Evolutionary conservation across 1,140 invertebrate genomes (phyloP), one percentile per base, ranked within the genome.

Genomic region (Watersipora subatra): DNA sequence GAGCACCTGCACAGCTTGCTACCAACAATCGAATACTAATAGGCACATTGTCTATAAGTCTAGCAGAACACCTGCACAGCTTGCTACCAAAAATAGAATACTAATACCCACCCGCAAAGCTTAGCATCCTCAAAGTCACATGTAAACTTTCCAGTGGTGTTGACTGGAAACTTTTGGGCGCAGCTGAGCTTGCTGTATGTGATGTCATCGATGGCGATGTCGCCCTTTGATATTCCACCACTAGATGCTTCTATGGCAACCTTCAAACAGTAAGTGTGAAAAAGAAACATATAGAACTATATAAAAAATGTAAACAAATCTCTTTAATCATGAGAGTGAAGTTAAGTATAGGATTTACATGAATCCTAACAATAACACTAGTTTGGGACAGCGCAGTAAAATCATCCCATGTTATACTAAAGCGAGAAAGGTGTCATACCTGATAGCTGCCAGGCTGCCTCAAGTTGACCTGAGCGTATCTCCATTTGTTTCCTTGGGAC

Each of bases 31-130:
- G n/a, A n/a, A n/a, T n/a, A n/a, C n/a, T n/a, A n/a, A n/a, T n/a
- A n/a, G n/a, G n/a, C n/a, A n/a, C n/a, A n/a, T n/a, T n/a, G n/a
- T n/a, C n/a, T n/a, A n/a, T n/a, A n/a, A n/a, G n/a, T n/a, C n/a
- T n/a, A n/a, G n/a, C n/a, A n/a, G n/a, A n/a, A n/a, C n/a, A n/a
- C n/a, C n/a, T n/a, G n/a, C n/a, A n/a, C n/a, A n/a, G n/a, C n/a
- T n/a, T n/a, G n/a, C n/a, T n/a, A n/a, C n/a, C n/a, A n/a, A n/a
- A n/a, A n/a, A n/a, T n/a, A n/a, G n/a, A n/a, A n/a, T n/a, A n/a
- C n/a, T 46, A 46, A 12, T 46, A 46, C 34, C n/a, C 34, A 78
- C 22, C 76, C 76, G 66, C 76, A 78, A 2, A 74, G 59, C 25
- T 68, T 65, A 58, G 3, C 27, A 19, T 64, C 59, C 26, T 76